Conservation (phyloP, 2,888 invertebrate species). For the Lithosia quadra region DNA sequence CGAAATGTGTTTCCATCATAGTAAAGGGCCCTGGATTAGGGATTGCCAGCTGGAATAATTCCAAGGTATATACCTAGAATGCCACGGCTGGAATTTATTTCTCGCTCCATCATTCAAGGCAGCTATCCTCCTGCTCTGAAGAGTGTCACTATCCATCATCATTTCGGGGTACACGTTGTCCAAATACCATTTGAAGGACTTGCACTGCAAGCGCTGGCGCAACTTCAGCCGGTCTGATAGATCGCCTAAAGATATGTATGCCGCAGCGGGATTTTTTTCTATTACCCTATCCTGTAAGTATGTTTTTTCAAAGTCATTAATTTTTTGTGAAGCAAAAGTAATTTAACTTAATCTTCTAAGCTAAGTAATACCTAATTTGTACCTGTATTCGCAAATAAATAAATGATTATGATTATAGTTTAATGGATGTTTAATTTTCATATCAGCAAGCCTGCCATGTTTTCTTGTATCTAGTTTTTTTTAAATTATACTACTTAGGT, state of each 20-base stretch:
- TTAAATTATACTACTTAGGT: no score
- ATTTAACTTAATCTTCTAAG: no score
- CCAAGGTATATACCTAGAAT: constrained; percentile 85
- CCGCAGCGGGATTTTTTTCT: constrained; percentile 88
- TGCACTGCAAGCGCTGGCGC: constrained; percentile 91
- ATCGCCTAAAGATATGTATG: constrained; percentile 91
- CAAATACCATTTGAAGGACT: constrained; percentile 95
- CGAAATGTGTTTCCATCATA: no score
- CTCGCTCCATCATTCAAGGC: constrained; percentile 87
- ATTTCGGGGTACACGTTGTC: constrained; percentile 94
- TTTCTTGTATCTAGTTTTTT: no score
- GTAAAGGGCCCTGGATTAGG: no score
- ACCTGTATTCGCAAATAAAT: no score
- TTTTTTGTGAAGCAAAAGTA: neutral
- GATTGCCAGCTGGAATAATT: neutral
- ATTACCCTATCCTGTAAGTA: constrained; percentile 90
- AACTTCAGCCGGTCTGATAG: constrained; percentile 91
- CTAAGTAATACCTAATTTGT: no score
- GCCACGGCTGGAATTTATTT: constrained; percentile 93
- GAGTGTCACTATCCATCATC: constrained; percentile 88
- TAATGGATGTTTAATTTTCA: no score
- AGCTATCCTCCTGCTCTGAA: constrained; percentile 86
- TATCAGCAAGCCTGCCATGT: no score
- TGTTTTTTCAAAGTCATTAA: neutral
- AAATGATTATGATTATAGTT: no score